Base-by-base conservation (phyloP, 2,113 vertebrate genomes). In the Takifugu flavidus region DNA sequence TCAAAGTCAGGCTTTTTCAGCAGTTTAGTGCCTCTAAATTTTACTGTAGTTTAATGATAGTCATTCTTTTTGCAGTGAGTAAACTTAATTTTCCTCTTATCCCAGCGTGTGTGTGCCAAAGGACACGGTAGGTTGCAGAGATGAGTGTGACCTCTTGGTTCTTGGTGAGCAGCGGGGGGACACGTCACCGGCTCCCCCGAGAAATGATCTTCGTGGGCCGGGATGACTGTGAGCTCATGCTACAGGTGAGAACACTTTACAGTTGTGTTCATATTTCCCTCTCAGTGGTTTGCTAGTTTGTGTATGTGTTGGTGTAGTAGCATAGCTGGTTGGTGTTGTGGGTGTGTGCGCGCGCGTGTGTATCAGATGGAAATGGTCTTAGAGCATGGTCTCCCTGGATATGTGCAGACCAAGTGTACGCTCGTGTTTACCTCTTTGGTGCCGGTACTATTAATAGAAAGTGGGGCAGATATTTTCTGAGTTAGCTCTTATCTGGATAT, bases 61-160 rank as follows among this genome's bases (percentile, higher is more conserved):
- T 39, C 34, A 39, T 11, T 6, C 34, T 39, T 39, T 39, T 7
- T 34, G 4, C 4, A 34, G 5, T 7, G 4, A 34, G 28, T 29
- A 5, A 5, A 4, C 29, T 20, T 20, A 20, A 10, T 39, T 11
- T 39, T 39, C 34, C 34, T 39, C 7, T 39, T 39, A 11, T 49
- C 34, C 10, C 46, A 31, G 13, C 20, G 80, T 73, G 77, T 59
- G 77, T 80, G 43, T 28, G 53, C 4, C 55, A 45, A 55, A 47
- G 59, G 71, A 61, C 62, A 62, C 74, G 68, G 51, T 64, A 72
- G 63, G 49, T 55, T 76, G 80, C 83, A 92, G 90, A 94, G 91
- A 99, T 99, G 97, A 99, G 96, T 78, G 90, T 99, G 83, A 98
- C 96, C 82, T 98, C 97, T 50, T 99, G 97, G 97, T 99, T 99